Percentiles rank a stretch among this genome's conserved stretches.
These are phyloP conservation scores for Papilio demoleus DNA, from an alignment of 2,888 invertebrate genomes.

Conservation along the genomic window DNA sequence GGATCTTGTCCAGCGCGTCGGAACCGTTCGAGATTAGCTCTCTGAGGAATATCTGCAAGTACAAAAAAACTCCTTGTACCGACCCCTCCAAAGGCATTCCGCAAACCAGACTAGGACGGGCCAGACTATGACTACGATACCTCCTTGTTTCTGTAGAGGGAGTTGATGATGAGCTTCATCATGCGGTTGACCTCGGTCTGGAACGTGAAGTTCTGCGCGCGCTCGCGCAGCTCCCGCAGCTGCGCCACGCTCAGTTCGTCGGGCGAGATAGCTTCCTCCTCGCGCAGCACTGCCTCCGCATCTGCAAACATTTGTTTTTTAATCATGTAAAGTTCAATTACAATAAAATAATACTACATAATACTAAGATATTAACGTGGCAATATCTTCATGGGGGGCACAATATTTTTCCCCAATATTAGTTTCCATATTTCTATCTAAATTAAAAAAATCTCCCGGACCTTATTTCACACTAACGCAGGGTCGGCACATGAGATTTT, in stretches of 20 bases:
- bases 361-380: too few relatives aligned
- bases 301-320: constrained; percentile 78
- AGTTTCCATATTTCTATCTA: too few relatives aligned
- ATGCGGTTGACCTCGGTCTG: constrained; percentile 99
- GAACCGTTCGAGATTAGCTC: constrained; percentile 99
- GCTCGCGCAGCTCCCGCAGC: constrained; percentile 94
- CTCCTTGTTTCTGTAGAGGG: constrained; percentile 99
- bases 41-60: constrained; percentile 93
- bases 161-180: constrained; percentile 99
- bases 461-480: too few relatives aligned
- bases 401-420: too few relatives aligned
- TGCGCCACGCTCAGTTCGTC: constrained; percentile 98
- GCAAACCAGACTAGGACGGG: too few relatives aligned
- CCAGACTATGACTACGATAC: constrained; percentile 65
- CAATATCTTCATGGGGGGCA: too few relatives aligned
- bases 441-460: too few relatives aligned
- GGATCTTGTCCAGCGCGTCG: constrained; percentile 99
- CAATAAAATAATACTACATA: too few relatives aligned
- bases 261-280: constrained; percentile 97
- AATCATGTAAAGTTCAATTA: too few relatives aligned
- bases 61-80: constrained; percentile 39
- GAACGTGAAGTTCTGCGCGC: constrained; percentile 94
- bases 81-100: too few relatives aligned
- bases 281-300: constrained; percentile 94
- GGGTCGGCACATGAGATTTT: too few relatives aligned